phyloP scores from a whole-genome alignment of 2,113 vertebrate genomes.

The Pygoscelis adeliae region DNA sequence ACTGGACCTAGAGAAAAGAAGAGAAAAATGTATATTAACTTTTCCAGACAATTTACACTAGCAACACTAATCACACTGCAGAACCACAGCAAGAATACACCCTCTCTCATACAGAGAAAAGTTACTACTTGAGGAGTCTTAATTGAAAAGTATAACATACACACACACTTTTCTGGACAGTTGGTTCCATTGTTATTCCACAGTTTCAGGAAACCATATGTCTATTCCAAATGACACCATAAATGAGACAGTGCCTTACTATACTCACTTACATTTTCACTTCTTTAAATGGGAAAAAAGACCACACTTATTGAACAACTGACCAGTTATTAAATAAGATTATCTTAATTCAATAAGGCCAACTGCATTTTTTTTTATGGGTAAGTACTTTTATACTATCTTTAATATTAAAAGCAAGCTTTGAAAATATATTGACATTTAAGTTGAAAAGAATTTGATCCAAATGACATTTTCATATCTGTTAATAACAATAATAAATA shows the following conservation, averaged over 20 bases:
- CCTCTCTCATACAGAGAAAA: not conserved
- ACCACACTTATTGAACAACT: not conserved
- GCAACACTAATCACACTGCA: not conserved
- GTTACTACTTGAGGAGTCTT: not conserved
- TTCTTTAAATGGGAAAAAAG: not conserved
- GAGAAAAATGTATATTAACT: not conserved
- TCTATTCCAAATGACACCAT: not conserved
- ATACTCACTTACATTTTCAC: not conserved
- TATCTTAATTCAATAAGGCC: not conserved
- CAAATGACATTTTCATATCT: not conserved
- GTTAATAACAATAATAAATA: not conserved
- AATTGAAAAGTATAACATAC: not conserved
- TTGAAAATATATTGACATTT: not conserved
- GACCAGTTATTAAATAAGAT: not conserved
- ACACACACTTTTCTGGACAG: not conserved
- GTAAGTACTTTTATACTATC: not conserved
- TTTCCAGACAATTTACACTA: not conserved
- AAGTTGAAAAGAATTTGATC: not conserved
- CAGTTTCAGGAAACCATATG: not conserved
- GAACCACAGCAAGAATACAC: not conserved
- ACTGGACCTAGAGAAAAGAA: not conserved
- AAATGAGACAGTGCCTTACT: not conserved
- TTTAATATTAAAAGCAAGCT: not conserved
- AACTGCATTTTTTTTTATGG: not conserved
- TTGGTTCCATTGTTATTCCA: not conserved